Evolutionary conservation across 1,140 invertebrate genomes (phyloP).

Genomic region (Drosophila insularis): DNA sequence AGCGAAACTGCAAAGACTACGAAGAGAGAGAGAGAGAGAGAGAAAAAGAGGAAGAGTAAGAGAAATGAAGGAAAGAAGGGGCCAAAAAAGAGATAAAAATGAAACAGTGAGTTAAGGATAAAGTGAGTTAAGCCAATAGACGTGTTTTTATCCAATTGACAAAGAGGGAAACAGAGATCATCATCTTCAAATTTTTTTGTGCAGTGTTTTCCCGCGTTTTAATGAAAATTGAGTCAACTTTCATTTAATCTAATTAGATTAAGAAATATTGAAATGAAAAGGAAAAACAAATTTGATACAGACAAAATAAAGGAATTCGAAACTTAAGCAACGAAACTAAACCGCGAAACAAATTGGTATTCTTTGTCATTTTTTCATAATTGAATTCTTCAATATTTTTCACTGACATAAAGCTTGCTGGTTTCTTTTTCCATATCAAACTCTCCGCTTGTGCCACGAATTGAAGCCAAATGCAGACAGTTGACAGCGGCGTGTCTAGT

Average conservation of each 20-base stretch:
- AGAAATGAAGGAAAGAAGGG: too few species aligned
- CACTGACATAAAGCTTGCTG: neutral
- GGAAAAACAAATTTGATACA: neutral
- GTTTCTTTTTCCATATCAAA: neutral
- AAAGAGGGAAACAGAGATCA: neutral
- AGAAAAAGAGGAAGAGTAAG: neutral
- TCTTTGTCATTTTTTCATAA: neutral
- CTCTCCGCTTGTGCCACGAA: neutral
- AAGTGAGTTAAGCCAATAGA: constrained; percentile 1
- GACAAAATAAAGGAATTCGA: too few species aligned
- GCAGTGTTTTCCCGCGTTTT: too few species aligned
- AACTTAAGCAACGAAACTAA: neutral
- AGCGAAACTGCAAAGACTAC: neutral
- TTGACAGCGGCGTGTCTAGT: neutral
- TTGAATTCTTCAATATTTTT: constrained; percentile 4
- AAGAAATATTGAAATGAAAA: neutral
- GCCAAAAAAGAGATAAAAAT: neutral
- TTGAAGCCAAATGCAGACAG: neutral
- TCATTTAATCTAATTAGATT: too few species aligned
- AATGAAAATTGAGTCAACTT: too few species aligned
- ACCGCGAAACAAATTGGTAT: neutral
- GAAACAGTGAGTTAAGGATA: neutral
- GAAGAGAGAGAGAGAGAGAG: neutral
- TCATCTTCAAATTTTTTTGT: too few species aligned
- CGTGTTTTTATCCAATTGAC: neutral